Base-by-base conservation (phyloP, 2,113 vertebrate genomes). In the Silurus glanis region DNA sequence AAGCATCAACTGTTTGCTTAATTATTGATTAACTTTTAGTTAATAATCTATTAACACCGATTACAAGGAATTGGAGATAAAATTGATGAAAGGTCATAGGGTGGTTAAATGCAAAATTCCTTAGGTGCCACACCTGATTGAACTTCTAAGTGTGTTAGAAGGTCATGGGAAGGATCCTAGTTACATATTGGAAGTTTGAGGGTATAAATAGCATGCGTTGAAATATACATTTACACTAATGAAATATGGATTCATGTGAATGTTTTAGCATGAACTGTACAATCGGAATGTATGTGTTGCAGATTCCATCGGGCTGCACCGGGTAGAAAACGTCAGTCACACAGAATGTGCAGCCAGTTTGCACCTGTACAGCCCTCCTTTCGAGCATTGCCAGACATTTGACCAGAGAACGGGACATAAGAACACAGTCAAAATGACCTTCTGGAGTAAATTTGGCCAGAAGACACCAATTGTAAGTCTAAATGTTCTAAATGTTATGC, bases 321-420 rank as follows among this genome's bases (percentile, higher is more conserved):
- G 98, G 82, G 97, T 99, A 87, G 98, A 99, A 90, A 99, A 99
- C 66, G 94, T 92, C 84, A 99, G 98, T 92, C 98, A 99, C 90
- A 99, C 97, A 1, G 98, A 99, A 89, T 51, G 95, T 7, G 97
- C 98, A 0, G 94, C 94, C 79, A 99, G 97, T 80, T 95, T 99
- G 89, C 98, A 99, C 91, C 94, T 99, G 90, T 99, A 99, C 94
- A 98, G 97, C 17, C 98, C 98, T 0, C 97, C 98, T 3, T 99
- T 99, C 55, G 87, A 97, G 86, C 85, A 89, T 0, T 99, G 98
- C 90, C 95, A 97, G 84, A 96, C 97, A 74, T 99, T 99, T 89
- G 98, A 99, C 92, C 97, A 99, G 95, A 94, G 98, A 88, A 99
- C 97, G 6, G 97, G 98, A 23, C 97, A 99, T 93, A 97, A 91